Evolutionary conservation across 1,140 invertebrate genomes (phyloP), one percentile per base, ranked within the genome.

Genomic region (Rhagoletis pomonella): DNA sequence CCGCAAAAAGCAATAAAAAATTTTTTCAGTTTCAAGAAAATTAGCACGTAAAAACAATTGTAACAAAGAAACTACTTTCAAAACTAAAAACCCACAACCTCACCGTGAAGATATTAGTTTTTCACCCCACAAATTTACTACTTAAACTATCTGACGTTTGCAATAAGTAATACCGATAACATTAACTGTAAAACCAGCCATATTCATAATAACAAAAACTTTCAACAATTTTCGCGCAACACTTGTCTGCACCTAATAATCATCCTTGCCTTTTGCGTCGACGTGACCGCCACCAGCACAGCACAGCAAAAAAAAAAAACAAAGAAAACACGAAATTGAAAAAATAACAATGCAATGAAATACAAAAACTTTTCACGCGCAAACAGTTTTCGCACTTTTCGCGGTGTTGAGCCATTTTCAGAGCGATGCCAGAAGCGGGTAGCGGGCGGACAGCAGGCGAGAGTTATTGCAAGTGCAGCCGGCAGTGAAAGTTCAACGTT

Each of bases 351-450:
- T 55, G 73, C 55, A 50, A 81, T 81, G 17, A 81, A 55, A 55
- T 55, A 81, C 73, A 81, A 81, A 73, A 81, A 81, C 47, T 55
- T 81, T 81, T 81, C 47, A 55, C 73, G 47, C 47, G 73, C 47
- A 81, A 81, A 81, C 5, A 81, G 47, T 81, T n/a, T 81, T 81
- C 47, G n/a, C n/a, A 81, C 47, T 81, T n/a, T 81, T 81, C 67
- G 42, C 67, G 42, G 3, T 39, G 19, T 55, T 10, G 6, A 58
- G 73, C 17, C 19, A 9, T 0, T 81, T 81, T 81, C 55, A 4
- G 12, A 62, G 50, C 10, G 50, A 1, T 7, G 50, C n/a, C 12
- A 17, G 17, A 1, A 62, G 12, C 60, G 17, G 60, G 1, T 14
- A 62, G 9, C 4, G 60, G 60, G 60, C 4, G 60, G 6, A 14